Evolutionary conservation across 2,797 vertebrate genomes (phyloP).

Genomic region (Bucorvus abyssinicus): DNA sequence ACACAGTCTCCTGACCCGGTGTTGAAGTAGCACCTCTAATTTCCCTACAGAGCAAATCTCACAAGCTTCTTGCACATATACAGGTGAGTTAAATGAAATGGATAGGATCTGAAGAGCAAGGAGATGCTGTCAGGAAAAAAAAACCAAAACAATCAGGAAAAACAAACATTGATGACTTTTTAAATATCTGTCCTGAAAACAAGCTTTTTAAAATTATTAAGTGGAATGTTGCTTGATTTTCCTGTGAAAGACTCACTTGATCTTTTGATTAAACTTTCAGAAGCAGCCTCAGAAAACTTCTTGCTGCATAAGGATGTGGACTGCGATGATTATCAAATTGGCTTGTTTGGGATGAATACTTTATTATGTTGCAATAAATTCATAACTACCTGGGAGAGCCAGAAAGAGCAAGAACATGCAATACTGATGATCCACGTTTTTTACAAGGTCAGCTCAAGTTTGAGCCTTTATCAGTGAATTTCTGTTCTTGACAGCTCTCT

Average conservation of each 20-base stretch:
- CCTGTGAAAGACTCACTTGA: not conserved
- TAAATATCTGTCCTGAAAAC: not conserved
- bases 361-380: not conserved
- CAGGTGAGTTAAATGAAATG: not conserved
- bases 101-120: not conserved
- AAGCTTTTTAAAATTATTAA: not conserved
- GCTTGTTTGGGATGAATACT: not conserved
- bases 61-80: not conserved
- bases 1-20: not conserved
- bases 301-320: not conserved
- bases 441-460: not conserved
- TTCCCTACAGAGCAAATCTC: not conserved
- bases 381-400: not conserved
- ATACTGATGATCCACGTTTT: not conserved
- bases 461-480: not conserved
- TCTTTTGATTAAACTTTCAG: not conserved
- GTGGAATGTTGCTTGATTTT: not conserved
- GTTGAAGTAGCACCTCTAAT: not conserved
- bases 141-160: not conserved
- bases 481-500: not conserved
- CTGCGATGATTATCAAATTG: not conserved
- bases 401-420: not conserved
- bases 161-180: rapidly evolving
- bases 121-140: not conserved
- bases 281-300: not conserved